Base-by-base conservation (phyloP, 2,888 invertebrate genomes). In the Meandrusa payeni region DNA sequence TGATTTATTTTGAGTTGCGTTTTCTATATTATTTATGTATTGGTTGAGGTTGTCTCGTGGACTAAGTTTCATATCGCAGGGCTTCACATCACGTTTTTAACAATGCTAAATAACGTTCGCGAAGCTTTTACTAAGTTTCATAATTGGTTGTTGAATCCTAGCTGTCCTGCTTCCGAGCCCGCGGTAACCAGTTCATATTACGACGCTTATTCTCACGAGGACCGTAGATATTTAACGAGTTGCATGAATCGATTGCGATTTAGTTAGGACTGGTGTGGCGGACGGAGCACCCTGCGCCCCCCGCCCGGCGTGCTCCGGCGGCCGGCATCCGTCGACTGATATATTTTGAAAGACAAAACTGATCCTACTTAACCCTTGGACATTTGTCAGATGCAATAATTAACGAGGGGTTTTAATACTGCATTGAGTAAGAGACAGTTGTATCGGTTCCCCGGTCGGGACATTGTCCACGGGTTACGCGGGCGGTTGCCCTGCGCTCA, bases 1-100 rank as follows among this genome's bases (percentile, higher is more conserved):
- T 60, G 48, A 48, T 44, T 51, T 50, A 39, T 55, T 70, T 73
- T 60, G 4, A 24, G 37, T 43, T 43, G 43, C 55, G 61, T 71
- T 58, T 54, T 55, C 50, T 48, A 19, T 40, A 28, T 51, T 45
- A 47, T 32, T 27, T n/a, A 15, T 31, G 36, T 41, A 34, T 24
- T n/a, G 46, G 41, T 41, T 47, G 24, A 42, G 17, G 38, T 31
- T 41, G 40, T 42, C 47, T 34, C 26, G 22, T 27, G 33, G 24
- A 37, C 39, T 23, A 24, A 20, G 19, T 17, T 5, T 36, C 23
- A 19, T n/a, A n/a, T n/a, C 41, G 32, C 11, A 7, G 41, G 13
- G 28, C 31, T n/a, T n/a, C n/a, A n/a, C n/a, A n/a, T n/a, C n/a
- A n/a, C n/a, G 23, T 27, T 9, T 13, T 22, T 7, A 28, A 40